A percentile compares a stretch with the other conserved stretches of the same genome.
phyloP scores from a whole-genome alignment of 2,113 vertebrate species.

The Seriola dumerili region DNA sequence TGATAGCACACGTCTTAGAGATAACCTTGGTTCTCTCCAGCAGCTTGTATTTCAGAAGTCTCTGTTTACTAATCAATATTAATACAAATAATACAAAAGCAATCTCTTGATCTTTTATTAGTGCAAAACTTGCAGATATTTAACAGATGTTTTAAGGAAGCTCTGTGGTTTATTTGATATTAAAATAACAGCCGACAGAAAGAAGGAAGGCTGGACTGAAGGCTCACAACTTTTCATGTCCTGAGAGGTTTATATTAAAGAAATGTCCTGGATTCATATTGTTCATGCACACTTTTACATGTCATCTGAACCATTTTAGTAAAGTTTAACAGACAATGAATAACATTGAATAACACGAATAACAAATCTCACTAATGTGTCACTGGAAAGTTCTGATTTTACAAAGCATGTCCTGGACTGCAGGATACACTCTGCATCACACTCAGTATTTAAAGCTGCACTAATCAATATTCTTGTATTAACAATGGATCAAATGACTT shows the following conservation, averaged over 20 bases:
- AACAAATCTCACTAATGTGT: background rate
- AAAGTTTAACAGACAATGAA: background rate
- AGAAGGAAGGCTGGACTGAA: background rate
- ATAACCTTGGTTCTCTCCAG: background rate
- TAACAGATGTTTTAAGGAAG: background rate
- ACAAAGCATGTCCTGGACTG: background rate
- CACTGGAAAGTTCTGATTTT: slow-evolving; percentile 1
- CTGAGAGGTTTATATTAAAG: background rate
- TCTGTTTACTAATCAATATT: slow-evolving; percentile 28
- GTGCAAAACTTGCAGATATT: background rate
- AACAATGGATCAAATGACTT: background rate
- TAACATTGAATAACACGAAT: background rate
- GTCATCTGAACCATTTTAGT: background rate
- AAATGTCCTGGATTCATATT: background rate
- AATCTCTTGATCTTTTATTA: background rate
- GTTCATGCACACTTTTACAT: background rate
- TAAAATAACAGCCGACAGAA: background rate
- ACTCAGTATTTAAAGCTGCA: background rate
- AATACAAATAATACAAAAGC: slow-evolving; percentile 6
- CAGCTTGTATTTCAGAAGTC: slow-evolving; percentile 4
- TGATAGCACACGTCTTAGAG: background rate
- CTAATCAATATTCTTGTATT: background rate
- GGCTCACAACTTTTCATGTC: background rate
- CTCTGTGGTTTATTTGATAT: background rate
- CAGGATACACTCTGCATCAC: background rate